Evolutionary conservation across 2,797 vertebrate species (phyloP).

Genomic region (Threskiornis aethiopicus): DNA sequence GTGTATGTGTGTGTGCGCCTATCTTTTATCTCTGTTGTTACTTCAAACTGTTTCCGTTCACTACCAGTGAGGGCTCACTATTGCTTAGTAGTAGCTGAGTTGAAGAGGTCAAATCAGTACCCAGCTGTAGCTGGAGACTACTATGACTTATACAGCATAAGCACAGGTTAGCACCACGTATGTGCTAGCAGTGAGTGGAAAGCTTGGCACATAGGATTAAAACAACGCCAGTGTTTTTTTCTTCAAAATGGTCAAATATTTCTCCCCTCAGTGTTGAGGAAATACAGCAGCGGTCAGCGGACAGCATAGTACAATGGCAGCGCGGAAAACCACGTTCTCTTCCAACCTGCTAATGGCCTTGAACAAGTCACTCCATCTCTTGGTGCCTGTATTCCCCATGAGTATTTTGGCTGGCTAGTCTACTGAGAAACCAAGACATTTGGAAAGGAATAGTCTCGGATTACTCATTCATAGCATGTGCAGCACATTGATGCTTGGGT

Average conservation of each 20-base stretch:
- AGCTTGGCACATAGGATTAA: neutral
- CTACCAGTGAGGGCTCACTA: neutral
- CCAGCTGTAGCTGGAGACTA: neutral
- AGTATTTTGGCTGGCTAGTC: neutral
- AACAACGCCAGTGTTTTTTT: neutral
- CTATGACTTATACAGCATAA: neutral
- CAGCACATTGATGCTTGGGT: neutral
- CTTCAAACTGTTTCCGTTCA: neutral
- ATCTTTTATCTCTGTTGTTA: neutral
- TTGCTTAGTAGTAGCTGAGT: neutral
- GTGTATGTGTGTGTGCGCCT: fast-evolving
- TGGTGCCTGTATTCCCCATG: neutral
- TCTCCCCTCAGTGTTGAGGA: neutral
- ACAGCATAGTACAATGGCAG: neutral
- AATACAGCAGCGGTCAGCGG: neutral
- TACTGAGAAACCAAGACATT: neutral
- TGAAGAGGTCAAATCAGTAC: neutral
- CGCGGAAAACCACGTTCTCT: neutral
- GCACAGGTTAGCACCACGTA: fast-evolving
- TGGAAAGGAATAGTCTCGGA: neutral
- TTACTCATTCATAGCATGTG: neutral
- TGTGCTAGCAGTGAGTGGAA: neutral
- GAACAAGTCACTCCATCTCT: neutral
- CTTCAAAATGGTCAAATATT: neutral
- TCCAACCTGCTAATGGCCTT: neutral